These are phyloP conservation scores for Actinostola sp. DNA, from an alignment of 92 coral and sea anemone genomes.

Conservation along the genomic window DNA sequence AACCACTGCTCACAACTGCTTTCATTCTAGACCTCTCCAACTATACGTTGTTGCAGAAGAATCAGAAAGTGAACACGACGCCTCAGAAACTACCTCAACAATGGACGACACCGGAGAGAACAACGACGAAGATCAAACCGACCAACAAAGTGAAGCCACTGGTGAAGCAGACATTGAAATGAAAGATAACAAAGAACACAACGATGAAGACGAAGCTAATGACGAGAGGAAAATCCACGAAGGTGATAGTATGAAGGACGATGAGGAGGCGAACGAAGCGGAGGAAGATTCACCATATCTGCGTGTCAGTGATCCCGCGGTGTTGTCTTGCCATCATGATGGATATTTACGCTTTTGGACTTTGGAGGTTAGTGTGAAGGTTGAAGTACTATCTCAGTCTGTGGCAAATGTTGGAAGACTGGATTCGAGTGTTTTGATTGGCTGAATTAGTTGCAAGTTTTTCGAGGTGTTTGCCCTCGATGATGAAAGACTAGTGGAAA, in stretches of 20 bases:
- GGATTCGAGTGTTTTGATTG: too few species aligned
- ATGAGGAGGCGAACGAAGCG: conserved; percentile 15
- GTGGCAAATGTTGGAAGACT: too few species aligned
- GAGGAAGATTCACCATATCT: conserved; percentile 53
- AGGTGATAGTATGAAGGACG: conserved; percentile 21
- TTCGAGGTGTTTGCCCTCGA: too few species aligned
- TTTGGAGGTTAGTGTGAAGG: conserved; percentile 66
- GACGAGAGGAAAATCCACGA: conserved; percentile 25
- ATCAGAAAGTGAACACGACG: conserved; percentile 33
- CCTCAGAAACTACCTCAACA: background rate
- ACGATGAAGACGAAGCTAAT: conserved; percentile 17
- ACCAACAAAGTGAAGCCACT: conserved; percentile 1
- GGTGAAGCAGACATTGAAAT: conserved; percentile 38
- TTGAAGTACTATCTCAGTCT: background rate
- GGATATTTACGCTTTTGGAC: conserved; percentile 95
- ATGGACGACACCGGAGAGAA: conserved; percentile 22
- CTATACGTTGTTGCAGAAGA: conserved; percentile 37
- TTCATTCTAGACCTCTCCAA: conserved; percentile 4
- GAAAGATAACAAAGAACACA: conserved; percentile 31
- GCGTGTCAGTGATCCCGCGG: conserved; percentile 80
- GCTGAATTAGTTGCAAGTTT: too few species aligned
- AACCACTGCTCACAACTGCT: background rate
- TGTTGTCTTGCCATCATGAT: conserved; percentile 89
- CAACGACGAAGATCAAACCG: conserved; percentile 13
- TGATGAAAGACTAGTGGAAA: too few species aligned